Evolutionary conservation across 2,888 invertebrate genomes (phyloP), one percentile per base, ranked within the genome.

Genomic region (Erannis defoliaria): DNA sequence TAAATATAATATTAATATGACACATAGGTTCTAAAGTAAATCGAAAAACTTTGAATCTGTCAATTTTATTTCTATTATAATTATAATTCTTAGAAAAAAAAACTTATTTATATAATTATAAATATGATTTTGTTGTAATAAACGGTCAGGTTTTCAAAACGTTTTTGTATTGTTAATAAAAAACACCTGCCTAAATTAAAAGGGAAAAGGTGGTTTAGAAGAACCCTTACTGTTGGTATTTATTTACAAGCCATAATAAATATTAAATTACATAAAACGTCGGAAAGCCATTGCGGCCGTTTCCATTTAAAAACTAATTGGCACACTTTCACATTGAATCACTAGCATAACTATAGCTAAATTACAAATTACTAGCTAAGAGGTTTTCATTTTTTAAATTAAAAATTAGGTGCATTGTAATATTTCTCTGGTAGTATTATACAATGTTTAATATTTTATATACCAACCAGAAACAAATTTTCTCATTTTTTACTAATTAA

Each of bases 271-370:
- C 77, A 81, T 83, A 81, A 79, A 75, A 75, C 60, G 70, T 74
- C 71, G 80, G 85, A 82, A 81, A 81, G 70, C 68, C 75, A 70
- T 72, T 66, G 69, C 58, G 74, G 75, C 71, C 54, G 72, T 76
- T 74, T 80, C 80, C 78, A 70, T 66, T 75, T 73, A 80, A 78
- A 75, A 87, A 82, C 89, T 93, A 93, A 90, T 92, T 93, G 92
- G 92, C 92, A 93, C 92, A 92, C 92, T 82, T 91, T 93, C 92
- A 93, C 92, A 92, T 88, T 85, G 86, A 90, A 80, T 89, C 85
- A 89, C 92, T 92, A 93, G 90, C 91, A 90, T 88, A 89, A 89
- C 88, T 90, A 90, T 84, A 77, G 58, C 72, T 86, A 85, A 86
- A 83, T 80, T 81, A 77, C 76, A 81, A 82, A 84, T 82, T 83